Evolutionary conservation across 35 echinoderm and acorn worm species (phyloP).

Genomic region (Apostichopus parvimensis): DNA sequence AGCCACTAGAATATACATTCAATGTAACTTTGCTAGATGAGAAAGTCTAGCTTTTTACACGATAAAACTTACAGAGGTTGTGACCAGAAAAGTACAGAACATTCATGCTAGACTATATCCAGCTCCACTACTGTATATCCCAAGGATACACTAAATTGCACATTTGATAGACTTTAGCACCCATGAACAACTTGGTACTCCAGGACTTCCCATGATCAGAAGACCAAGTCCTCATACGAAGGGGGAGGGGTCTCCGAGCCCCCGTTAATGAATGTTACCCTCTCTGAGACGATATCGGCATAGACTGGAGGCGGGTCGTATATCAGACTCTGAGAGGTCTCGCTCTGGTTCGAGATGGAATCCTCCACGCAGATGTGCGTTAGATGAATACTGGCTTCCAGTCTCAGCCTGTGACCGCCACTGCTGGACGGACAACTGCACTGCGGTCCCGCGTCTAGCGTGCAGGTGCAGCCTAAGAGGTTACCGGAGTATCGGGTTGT

Average conservation of each 20-base stretch:
- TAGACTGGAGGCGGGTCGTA: slow-evolving; percentile 18
- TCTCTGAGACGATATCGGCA: slow-evolving; percentile 18
- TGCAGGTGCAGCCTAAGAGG: not conserved
- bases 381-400: slow-evolving; percentile 26
- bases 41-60: too few species aligned
- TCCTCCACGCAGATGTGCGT: slow-evolving; percentile 30
- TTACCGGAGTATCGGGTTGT: not conserved
- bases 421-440: slow-evolving; percentile 10
- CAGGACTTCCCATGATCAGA: not conserved
- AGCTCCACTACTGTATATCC: too few species aligned
- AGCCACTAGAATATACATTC: too few species aligned
- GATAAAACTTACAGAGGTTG: too few species aligned
- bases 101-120: too few species aligned
- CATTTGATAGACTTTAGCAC: not conserved
- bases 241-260: slow-evolving; percentile 5
- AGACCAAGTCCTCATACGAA: slow-evolving; percentile 12
- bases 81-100: too few species aligned
- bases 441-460: not conserved
- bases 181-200: not conserved
- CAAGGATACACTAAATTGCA: not conserved
- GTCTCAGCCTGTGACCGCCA: not conserved
- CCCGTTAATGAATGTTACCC: not conserved
- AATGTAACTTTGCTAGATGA: too few species aligned
- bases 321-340: not conserved
- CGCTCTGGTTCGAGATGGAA: slow-evolving; percentile 14